A percentile compares a stretch with the other conserved stretches of the same genome.
Evolutionary conservation across 1,140 invertebrate genomes (phyloP).

Genomic region (Monochamus saltuarius): DNA sequence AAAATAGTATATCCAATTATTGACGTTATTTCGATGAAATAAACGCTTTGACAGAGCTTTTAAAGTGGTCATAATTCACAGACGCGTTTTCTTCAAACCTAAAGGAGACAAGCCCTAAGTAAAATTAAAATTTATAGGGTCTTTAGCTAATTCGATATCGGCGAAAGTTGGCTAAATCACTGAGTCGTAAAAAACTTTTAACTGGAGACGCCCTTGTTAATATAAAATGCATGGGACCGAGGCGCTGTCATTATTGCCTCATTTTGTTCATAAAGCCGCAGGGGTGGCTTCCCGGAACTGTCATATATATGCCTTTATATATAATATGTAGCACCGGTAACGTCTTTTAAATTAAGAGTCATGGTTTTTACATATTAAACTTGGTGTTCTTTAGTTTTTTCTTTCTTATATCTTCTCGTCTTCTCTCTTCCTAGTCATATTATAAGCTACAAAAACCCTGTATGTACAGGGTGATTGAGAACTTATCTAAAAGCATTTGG

Average conservation of each 20-base stretch:
- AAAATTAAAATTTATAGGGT: constrained; percentile 20
- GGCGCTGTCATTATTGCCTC: constrained; percentile 21
- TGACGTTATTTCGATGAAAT: no score
- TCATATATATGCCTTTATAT: constrained; percentile 20
- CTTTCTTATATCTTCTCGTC: no score
- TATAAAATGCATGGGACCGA: constrained; percentile 23
- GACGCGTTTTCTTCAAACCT: not conserved
- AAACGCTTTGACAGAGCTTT: no score
- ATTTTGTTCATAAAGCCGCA: constrained; percentile 20
- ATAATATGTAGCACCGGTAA: constrained; percentile 5
- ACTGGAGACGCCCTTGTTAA: constrained; percentile 11
- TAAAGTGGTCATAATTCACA: no score
- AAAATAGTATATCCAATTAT: no score
- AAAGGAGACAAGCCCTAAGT: constrained; percentile 6
- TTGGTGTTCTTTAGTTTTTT: no score
- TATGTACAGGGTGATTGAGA: no score
- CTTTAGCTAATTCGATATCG: constrained; percentile 8
- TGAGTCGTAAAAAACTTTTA: constrained; percentile 22
- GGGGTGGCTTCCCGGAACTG: constrained; percentile 15
- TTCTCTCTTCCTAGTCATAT: no score
- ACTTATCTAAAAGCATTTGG: no score
- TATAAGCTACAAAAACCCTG: no score
- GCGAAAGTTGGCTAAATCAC: constrained; percentile 13
- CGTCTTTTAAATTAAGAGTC: constrained; percentile 24
- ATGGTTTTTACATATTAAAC: constrained; percentile 1